Percentiles rank a stretch among this genome's conserved stretches.
phyloP scores from a whole-genome alignment of 2,797 vertebrate genomes.

The Carcharodon carcharias region DNA sequence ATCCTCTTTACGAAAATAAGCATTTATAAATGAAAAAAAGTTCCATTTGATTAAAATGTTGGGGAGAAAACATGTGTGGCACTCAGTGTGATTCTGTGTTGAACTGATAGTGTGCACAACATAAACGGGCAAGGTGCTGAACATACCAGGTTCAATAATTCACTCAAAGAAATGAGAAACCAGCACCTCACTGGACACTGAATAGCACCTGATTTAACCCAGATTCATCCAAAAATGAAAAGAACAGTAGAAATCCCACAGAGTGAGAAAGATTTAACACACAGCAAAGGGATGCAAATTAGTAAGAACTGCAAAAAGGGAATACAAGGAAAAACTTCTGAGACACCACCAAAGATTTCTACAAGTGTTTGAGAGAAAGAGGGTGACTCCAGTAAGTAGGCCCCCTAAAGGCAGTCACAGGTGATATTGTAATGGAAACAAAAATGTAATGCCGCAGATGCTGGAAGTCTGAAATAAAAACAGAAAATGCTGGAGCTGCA shows the following conservation, averaged over 20 bases:
- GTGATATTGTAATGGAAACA: not conserved
- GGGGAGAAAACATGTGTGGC: not conserved
- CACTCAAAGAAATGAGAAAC: not conserved
- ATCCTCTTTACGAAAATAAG: slow-evolving; percentile 18
- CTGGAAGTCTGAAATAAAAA: too few species aligned
- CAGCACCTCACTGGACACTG: not conserved
- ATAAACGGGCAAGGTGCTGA: not conserved
- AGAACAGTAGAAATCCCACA: not conserved
- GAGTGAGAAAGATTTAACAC: not conserved
- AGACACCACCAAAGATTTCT: not conserved
- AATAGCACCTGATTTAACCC: not conserved
- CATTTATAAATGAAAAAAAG: slow-evolving; percentile 32
- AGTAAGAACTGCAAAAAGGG: not conserved
- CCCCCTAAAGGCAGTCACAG: not conserved
- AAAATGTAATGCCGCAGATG: too few species aligned
- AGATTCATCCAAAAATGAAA: not conserved
- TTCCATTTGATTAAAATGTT: slow-evolving; percentile 32
- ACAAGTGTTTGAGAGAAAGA: not conserved
- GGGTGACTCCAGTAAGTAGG: not conserved
- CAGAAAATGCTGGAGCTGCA: too few species aligned
- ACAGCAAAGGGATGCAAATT: not conserved
- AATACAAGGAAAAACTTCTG: not conserved
- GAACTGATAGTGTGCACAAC: not conserved
- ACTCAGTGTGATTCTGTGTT: not conserved
- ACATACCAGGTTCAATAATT: not conserved